phyloP scores from a whole-genome alignment of 2,113 vertebrate species.

The Paramormyrops kingsleyae region DNA sequence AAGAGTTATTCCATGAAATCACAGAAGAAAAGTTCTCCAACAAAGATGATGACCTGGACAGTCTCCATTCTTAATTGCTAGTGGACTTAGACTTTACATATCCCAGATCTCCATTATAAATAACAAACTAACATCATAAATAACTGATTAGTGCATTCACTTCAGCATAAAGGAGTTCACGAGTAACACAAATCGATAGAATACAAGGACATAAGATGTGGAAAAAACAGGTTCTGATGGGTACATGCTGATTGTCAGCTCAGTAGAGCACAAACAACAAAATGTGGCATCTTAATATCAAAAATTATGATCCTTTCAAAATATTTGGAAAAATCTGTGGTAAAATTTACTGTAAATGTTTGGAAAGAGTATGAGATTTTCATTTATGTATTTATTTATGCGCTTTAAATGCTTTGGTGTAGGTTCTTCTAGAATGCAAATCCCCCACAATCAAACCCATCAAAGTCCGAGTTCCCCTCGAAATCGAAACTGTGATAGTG shows the following conservation, averaged over 20 bases:
- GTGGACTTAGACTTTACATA: neutral
- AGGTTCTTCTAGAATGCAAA: conserved; percentile 61
- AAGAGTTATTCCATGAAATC: neutral
- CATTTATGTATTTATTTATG: neutral
- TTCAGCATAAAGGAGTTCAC: neutral
- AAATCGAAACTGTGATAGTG: conserved; percentile 69
- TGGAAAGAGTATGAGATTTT: neutral
- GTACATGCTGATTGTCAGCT: neutral
- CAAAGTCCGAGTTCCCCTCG: conserved; percentile 69
- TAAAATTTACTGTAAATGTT: neutral
- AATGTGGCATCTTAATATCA: neutral
- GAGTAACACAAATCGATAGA: neutral
- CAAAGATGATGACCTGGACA: neutral
- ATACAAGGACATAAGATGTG: neutral
- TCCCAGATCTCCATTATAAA: neutral
- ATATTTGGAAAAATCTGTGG: neutral
- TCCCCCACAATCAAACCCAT: conserved; percentile 68
- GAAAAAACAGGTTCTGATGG: neutral
- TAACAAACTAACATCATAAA: neutral
- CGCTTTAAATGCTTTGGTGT: neutral
- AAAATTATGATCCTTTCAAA: neutral
- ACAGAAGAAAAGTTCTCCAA: neutral
- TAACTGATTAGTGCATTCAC: neutral
- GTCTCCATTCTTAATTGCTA: neutral
- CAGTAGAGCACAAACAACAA: neutral